A percentile compares a stretch with the other conserved stretches of the same genome.
These are phyloP conservation scores for Autographa pulchrina DNA, from an alignment of 2,888 invertebrate species.

Conservation along the genomic window DNA sequence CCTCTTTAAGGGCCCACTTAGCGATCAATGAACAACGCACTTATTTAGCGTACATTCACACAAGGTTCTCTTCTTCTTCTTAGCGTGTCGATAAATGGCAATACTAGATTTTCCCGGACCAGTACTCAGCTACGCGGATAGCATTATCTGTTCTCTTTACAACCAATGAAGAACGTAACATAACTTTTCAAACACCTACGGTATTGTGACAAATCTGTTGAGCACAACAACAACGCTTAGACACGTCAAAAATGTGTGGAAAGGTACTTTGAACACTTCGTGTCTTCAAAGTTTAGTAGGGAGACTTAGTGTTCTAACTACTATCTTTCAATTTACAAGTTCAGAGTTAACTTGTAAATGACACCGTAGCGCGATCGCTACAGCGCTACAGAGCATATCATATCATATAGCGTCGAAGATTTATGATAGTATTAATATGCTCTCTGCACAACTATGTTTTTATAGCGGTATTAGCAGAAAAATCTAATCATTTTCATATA, in stretches of 20 bases:
- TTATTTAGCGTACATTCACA: neutral
- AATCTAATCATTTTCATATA: no score
- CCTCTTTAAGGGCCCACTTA: conserved; percentile 10
- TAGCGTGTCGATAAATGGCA: no score
- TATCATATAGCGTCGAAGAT: neutral
- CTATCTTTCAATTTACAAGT: neutral
- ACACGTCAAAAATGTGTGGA: neutral
- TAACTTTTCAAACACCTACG: no score
- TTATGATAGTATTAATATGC: no score
- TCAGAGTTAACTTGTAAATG: neutral
- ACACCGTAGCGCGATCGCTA: neutral
- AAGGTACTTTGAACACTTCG: neutral
- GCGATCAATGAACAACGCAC: conserved; percentile 2
- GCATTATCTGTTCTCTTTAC: no score
- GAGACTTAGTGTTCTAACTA: no score
- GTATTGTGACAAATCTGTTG: no score
- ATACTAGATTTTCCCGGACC: no score
- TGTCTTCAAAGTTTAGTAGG: neutral
- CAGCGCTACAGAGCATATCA: neutral
- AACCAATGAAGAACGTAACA: neutral
- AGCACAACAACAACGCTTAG: neutral
- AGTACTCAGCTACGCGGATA: no score
- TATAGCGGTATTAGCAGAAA: no score
- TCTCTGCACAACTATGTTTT: no score
- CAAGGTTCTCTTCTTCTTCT: neutral